phyloP scores from a whole-genome alignment of 2,797 vertebrate genomes.

The Phoxinus dragarum region DNA sequence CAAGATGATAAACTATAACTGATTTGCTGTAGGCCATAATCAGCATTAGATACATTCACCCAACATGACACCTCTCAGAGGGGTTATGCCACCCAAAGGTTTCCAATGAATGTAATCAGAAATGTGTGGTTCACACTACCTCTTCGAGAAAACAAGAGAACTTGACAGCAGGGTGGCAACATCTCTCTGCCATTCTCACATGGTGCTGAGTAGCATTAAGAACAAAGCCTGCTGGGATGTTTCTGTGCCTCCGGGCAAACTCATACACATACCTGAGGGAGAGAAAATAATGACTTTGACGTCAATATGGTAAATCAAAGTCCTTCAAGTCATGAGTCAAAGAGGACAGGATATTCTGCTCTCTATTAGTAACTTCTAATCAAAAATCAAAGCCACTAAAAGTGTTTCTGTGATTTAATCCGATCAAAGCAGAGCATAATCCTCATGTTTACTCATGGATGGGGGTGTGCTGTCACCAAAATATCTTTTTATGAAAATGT shows the following conservation, averaged over 20 bases:
- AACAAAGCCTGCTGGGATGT: slow-evolving; percentile 75
- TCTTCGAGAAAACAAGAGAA: slow-evolving; percentile 76
- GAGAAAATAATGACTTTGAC: slow-evolving; percentile 23
- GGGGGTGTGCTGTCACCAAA: neutral
- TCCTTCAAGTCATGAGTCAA: neutral
- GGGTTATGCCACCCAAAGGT: neutral
- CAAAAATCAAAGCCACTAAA: slow-evolving; percentile 12
- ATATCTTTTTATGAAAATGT: neutral
- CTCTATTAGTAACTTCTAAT: slow-evolving; percentile 14
- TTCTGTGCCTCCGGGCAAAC: slow-evolving; percentile 76
- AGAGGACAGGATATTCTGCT: slow-evolving; percentile 13
- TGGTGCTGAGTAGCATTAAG: slow-evolving; percentile 72
- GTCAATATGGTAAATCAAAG: slow-evolving; percentile 2
- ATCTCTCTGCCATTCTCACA: slow-evolving; percentile 78
- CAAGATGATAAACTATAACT: neutral
- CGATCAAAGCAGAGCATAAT: slow-evolving; percentile 17
- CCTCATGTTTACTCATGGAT: neutral
- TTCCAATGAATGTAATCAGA: slow-evolving; percentile 31
- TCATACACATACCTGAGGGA: slow-evolving; percentile 76
- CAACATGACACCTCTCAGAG: neutral
- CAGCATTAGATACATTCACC: slow-evolving; percentile 2
- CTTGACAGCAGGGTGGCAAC: slow-evolving; percentile 70
- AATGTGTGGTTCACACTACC: slow-evolving; percentile 66
- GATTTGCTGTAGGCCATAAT: slow-evolving; percentile 23
- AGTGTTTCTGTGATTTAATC: neutral